Evolutionary conservation across 1,140 invertebrate species (phyloP).

Genomic region (Drosophila seguyi): DNA sequence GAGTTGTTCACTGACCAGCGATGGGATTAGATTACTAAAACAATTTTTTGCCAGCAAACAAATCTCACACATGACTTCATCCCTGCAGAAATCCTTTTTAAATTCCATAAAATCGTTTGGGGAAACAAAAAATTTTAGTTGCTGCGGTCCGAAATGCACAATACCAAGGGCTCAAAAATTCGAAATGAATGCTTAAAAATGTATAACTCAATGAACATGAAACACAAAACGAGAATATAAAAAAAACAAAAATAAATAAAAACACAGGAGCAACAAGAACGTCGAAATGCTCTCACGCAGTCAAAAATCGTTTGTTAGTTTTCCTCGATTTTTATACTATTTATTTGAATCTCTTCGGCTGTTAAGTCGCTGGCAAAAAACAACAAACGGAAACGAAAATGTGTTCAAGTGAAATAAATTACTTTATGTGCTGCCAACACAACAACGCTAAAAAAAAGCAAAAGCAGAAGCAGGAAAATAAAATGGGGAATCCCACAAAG

Average conservation of each 20-base stretch:
- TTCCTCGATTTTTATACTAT: conserved; percentile 10
- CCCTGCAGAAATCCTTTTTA: conserved; percentile 11
- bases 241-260: conserved; percentile 22
- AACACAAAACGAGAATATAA: conserved; percentile 47
- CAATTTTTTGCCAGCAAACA: conserved; percentile 36
- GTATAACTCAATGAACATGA: conserved; percentile 80
- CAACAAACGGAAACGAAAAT: conserved; percentile 65
- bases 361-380: conserved; percentile 60
- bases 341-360: conserved; percentile 47
- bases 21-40: conserved; percentile 20
- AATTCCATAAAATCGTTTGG: conserved; percentile 25
- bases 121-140: conserved; percentile 28
- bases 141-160: conserved; percentile 28
- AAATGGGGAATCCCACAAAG: conserved; percentile 60
- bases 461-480: conserved; percentile 14
- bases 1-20: background rate
- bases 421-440: conserved; percentile 70
- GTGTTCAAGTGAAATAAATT: conserved; percentile 83
- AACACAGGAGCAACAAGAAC: conserved; percentile 16
- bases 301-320: conserved; percentile 50
- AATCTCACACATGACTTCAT: conserved; percentile 60
- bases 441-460: conserved; percentile 21
- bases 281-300: conserved; percentile 44
- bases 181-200: conserved; percentile 75
- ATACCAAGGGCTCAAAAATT: conserved; percentile 28